Base-by-base conservation (phyloP, 2,797 vertebrate genomes). In the Pseudomugil gertrudae region DNA sequence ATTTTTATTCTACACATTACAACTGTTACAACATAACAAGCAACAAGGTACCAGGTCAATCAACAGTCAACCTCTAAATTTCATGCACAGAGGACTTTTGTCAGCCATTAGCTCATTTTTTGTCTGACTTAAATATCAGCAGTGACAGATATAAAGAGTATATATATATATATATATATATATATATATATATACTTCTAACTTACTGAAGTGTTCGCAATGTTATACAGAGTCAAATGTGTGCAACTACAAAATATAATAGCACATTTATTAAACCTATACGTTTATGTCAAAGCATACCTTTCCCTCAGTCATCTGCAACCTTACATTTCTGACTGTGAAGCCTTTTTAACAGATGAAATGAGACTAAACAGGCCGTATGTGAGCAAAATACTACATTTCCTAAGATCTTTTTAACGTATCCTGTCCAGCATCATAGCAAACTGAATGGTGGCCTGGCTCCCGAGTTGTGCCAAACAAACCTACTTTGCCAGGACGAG, bases 1-100 rank as follows among this genome's bases (percentile, higher is more conserved):
- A 33, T 19, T 48, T 17, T 15, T 11, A 6, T 57, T 53, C 32
- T 60, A 54, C 53, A 15, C 27, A 5, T 38, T 30, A 21, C 57
- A 69, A 35, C 48, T 32, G 0, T 36, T n/a, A 52, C 47, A 69
- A 26, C 36, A 38, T 17, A 57, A 45, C 35, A 74, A 36, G 54
- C 8, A 35, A 29, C 26, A 7, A 14, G 17, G 9, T 14, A 33
- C 56, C 21, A 23, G 5, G 52, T 67, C 55, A 35, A 38, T 9
- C 54, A 36, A 24, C 19, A n/a, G 24, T 54, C 0, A 78, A 63
- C 51, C 48, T 40, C 30, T 6, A 51, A 52, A 36, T 17, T 33
- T 36, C n/a, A 29, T 53, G 43, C 23, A 36, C 26, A 59, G 56
- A 35, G 9, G 19, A 33, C 33, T 61, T 32, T 40, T 72, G 50